Percentiles rank a stretch among this genome's conserved stretches.
Conservation (phyloP, 2,113 vertebrate genomes). For the Bufo bufo region DNA sequence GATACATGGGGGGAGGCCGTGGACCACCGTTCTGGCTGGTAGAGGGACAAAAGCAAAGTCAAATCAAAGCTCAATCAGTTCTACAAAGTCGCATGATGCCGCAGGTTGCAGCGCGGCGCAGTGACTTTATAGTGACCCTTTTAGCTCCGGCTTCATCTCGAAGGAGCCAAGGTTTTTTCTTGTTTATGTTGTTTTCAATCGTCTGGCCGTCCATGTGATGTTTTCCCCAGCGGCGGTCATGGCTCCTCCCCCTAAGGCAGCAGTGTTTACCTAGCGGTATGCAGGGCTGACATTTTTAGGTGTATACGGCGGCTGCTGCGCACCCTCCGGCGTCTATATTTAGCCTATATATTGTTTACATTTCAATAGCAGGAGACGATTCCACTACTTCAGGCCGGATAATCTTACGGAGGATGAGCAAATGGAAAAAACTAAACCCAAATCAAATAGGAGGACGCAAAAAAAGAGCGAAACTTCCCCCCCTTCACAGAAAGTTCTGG, state of each 20-base stretch:
- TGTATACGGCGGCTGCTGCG: not conserved
- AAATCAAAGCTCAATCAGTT: too few species aligned
- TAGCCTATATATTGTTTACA: slow-evolving; percentile 34
- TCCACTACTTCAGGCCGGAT: slow-evolving; percentile 29
- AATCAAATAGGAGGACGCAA: not conserved
- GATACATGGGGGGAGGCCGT: too few species aligned
- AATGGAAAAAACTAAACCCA: slow-evolving; percentile 13
- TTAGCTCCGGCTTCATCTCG: not conserved
- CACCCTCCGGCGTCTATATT: not conserved
- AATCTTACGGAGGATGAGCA: slow-evolving; percentile 26
- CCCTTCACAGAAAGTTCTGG: slow-evolving; percentile 8
- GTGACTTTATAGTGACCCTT: not conserved
- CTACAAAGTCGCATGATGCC: too few species aligned
- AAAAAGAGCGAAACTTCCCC: not conserved
- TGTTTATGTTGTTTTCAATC: not conserved
- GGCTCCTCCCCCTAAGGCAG: not conserved
- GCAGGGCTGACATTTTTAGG: not conserved
- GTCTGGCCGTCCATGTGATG: not conserved
- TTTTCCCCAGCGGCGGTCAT: not conserved
- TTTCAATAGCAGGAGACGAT: slow-evolving; percentile 6
- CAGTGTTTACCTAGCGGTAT: not conserved
- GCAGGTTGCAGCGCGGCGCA: not conserved
- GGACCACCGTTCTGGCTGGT: too few species aligned
- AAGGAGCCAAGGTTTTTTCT: not conserved
- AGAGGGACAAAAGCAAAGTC: too few species aligned